Conservation (phyloP, 2,888 invertebrate species). For the Drosophila eohydei region DNA sequence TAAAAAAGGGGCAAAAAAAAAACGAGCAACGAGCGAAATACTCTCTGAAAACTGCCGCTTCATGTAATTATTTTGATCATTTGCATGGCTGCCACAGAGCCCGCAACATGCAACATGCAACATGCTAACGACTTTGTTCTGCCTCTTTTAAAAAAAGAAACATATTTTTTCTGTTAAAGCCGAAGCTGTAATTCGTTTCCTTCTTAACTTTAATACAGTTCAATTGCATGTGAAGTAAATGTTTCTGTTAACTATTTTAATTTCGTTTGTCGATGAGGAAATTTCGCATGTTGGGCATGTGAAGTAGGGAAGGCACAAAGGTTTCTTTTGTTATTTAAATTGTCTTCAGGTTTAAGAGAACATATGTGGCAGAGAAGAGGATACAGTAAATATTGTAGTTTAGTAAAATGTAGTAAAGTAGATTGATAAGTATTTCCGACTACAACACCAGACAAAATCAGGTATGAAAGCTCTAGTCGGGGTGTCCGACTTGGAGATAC, state of each 20-base stretch:
- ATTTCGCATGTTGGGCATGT: not conserved
- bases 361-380: no score
- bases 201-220: slow-evolving; percentile 10
- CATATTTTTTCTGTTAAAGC: slow-evolving; percentile 1
- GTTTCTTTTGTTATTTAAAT: no score
- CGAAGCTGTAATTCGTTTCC: slow-evolving; percentile 6
- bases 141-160: slow-evolving; percentile 24
- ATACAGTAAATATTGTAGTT: no score
- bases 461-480: no score
- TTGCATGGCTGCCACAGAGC: slow-evolving; percentile 63
- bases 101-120: slow-evolving; percentile 46
- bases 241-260: slow-evolving; percentile 1
- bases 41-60: slow-evolving; percentile 60
- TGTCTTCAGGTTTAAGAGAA: no score
- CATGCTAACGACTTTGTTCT: slow-evolving; percentile 52
- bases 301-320: not conserved
- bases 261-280: not conserved
- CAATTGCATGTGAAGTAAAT: slow-evolving; percentile 13
- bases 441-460: no score
- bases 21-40: slow-evolving; percentile 30
- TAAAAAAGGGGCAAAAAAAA: not conserved
- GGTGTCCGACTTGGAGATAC: no score
- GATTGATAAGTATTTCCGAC: no score
- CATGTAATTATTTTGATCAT: slow-evolving; percentile 79
- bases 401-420: no score